These are phyloP conservation scores for Xenopus petersii DNA, from an alignment of 2,797 vertebrate genomes.

Conservation along the genomic window DNA sequence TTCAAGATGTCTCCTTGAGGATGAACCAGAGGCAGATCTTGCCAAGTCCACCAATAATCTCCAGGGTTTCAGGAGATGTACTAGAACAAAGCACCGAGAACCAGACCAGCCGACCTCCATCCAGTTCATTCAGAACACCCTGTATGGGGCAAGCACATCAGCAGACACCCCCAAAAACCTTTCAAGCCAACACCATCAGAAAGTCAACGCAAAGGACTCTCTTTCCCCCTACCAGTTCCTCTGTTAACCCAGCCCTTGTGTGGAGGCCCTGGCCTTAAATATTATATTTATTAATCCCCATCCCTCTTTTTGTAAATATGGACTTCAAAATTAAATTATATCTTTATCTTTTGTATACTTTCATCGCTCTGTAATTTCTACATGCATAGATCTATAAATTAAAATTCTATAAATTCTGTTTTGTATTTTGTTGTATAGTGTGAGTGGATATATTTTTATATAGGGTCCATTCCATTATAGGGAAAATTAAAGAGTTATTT, in stretches of 20 bases:
- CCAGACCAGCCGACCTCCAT: conserved; percentile 1
- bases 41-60: conserved; percentile 23
- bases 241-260: conserved; percentile 4
- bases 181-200: not conserved
- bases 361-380: not conserved
- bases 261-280: conserved; percentile 42
- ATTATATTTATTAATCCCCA: conserved; percentile 5
- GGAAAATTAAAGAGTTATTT: too few relatives aligned
- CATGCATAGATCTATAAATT: conserved; percentile 15
- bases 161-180: conserved; percentile 10
- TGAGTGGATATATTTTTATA: not conserved
- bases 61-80: not conserved
- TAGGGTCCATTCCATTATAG: not conserved
- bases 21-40: not conserved
- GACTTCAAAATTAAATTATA: conserved; percentile 43
- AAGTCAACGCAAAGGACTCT: conserved; percentile 33
- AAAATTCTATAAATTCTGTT: not conserved
- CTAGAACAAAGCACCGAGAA: not conserved
- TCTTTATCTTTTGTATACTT: conserved; percentile 8
- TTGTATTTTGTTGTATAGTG: not conserved
- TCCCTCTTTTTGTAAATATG: conserved; percentile 28
- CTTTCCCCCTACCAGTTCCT: not conserved
- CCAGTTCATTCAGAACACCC: conserved; percentile 2
- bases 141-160: not conserved
- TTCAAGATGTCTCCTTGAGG: not conserved